Base-by-base conservation (phyloP, 2,888 invertebrate species). In the Callyntrura guangdongensis region DNA sequence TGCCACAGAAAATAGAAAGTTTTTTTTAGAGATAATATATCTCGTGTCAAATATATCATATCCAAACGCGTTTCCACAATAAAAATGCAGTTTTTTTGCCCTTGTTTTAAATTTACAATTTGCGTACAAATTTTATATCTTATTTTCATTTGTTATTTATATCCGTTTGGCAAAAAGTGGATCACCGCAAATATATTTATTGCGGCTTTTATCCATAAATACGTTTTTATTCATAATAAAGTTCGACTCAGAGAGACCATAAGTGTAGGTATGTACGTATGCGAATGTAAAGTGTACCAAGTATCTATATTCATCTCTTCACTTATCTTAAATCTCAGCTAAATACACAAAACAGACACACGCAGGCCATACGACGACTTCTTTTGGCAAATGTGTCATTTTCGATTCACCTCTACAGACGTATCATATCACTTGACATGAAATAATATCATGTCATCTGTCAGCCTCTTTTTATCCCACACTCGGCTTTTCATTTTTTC, bases 21-120 rank as follows among this genome's bases (percentile, higher is more conserved):
- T 36, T n/a, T n/a, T n/a, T n/a, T n/a, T 36, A 36, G 59, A 99
- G 95, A 99, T 99, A 99, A 99, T 99, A 95, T 99, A 99, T 94
- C 99, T 97, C 94, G 99, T 99, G 93, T 99, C 99, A 96, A 99
- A 99, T 92, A 36, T 36, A 36, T 14, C 11, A n/a, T 17, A 59
- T 20, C 36, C 69, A 36, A 27, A 69, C 2, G 6, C 6, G 36
- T 36, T 36, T 6, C 36, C 45, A 69, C 45, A 69, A 45, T n/a
- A n/a, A 22, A 20, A 79, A n/a, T 49, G 49, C 56, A 17, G n/a
- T 12, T 27, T 20, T 27, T 3, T 22, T 49, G 12, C 2, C 36
- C 6, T 36, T 36, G 6, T 12, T 53, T 14, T 56, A 79, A 79
- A 25, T 27, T 59, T 0, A 12, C 27, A n/a, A n/a, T 59, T 79